Evolutionary conservation across 2,888 invertebrate genomes (phyloP).

Genomic region (Epiperipatus broadwayi): DNA sequence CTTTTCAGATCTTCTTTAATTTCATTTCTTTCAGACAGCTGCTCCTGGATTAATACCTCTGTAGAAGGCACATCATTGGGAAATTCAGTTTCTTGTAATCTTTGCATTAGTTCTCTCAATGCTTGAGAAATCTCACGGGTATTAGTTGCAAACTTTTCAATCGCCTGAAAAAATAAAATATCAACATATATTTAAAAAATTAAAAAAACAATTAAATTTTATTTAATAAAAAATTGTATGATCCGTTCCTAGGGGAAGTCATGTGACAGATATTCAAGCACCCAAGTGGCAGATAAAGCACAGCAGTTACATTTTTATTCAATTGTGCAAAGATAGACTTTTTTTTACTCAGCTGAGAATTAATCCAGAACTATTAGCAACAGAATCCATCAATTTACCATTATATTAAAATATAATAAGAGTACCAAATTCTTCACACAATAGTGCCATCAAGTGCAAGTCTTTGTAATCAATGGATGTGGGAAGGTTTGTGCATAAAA

Average conservation of each 20-base stretch:
- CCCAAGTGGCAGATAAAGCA: too few relatives aligned
- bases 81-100: constrained; percentile 71
- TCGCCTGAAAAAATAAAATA: constrained; percentile 42
- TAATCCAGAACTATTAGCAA: too few relatives aligned
- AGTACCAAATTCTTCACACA: too few relatives aligned
- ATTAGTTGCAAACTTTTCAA: constrained; percentile 80
- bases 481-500: too few relatives aligned
- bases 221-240: not conserved
- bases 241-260: not conserved
- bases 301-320: too few relatives aligned
- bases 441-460: too few relatives aligned
- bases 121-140: constrained; percentile 73
- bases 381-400: too few relatives aligned
- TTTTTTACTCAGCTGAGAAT: too few relatives aligned
- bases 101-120: constrained; percentile 65
- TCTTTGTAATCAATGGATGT: too few relatives aligned
- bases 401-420: too few relatives aligned
- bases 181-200: constrained; percentile 13
- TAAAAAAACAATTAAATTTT: too few relatives aligned
- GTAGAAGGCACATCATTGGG: constrained; percentile 84
- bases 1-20: constrained; percentile 65
- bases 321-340: too few relatives aligned
- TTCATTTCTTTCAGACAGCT: constrained; percentile 46
- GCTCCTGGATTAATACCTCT: constrained; percentile 60
- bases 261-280: not conserved